Base-by-base conservation (phyloP, 2,888 invertebrate genomes). In the Chrysomela aeneicollis region DNA sequence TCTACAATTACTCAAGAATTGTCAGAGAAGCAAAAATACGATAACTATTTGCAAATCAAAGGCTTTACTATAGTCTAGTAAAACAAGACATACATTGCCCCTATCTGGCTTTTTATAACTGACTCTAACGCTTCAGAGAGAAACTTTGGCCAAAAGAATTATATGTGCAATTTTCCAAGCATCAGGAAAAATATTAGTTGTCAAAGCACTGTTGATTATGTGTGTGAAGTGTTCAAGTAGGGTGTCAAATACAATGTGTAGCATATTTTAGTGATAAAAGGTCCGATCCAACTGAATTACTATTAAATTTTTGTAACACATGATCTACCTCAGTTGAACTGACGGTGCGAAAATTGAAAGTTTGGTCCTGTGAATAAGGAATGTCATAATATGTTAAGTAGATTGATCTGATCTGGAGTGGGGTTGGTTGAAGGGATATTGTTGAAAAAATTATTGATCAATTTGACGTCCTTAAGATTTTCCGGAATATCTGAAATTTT, bases 281-380 rank as follows among this genome's bases (percentile, higher is more conserved):
- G 19, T 51, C 50, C 9, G 50, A 51, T 51, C 50, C 50, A 51
- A 51, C 50, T 8, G 22, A 35, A 35, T 35, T 35, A 35, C 32
- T 35, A 6, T 35, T 35, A 10, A 35, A 9, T 35, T 35, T 35
- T 17, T 51, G 6, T 21, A 51, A 22, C 22, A 51, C 50, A 12
- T 51, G 9, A 22, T 51, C 10, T 22, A 51, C 50, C 22, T 51
- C 50, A 22, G 8, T 51, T 9, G 50, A 51, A 51, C 50, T 51
- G 50, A 51, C 50, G 19, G 10, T 51, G 22, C 15, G 50, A 22
- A 22, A 51, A 22, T n/a, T 22, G 19, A 51, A 51, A 10, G 22
- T 22, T 15, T 51, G 50, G 22, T 51, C 50, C 22, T 51, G 21
- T 22, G 9, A 51, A 19, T 51, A 35, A 35, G 32, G 32, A 35